phyloP scores from a whole-genome alignment of 2,888 invertebrate species.

The Napeogenes inachia region DNA sequence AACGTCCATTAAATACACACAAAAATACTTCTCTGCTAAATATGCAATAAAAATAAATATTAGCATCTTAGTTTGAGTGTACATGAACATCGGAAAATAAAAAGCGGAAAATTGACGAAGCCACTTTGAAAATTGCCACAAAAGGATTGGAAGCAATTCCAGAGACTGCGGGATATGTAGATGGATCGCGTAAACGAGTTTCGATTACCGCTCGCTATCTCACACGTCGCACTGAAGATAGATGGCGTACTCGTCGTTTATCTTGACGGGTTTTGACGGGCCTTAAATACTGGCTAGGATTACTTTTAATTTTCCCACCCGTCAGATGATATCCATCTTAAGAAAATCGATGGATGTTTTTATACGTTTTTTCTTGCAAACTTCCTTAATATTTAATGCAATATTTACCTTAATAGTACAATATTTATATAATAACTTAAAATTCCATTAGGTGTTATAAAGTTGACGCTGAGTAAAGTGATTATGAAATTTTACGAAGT shows the following conservation, averaged over 20 bases:
- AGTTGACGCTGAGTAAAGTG: conserved; percentile 11
- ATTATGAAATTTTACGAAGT: conserved; percentile 17
- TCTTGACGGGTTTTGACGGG: conserved; percentile 49
- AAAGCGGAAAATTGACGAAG: conserved; percentile 6
- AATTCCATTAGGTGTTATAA: not conserved
- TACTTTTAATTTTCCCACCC: conserved; percentile 3
- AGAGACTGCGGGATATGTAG: conserved; percentile 26
- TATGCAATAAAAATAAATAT: too few relatives aligned
- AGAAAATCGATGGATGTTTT: not conserved
- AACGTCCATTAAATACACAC: too few relatives aligned
- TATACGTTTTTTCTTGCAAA: too few relatives aligned
- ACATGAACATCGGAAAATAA: not conserved
- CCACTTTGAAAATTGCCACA: conserved; percentile 14
- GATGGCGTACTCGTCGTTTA: conserved; percentile 58
- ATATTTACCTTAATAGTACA: too few relatives aligned
- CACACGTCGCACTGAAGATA: conserved; percentile 48
- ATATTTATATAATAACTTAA: too few relatives aligned
- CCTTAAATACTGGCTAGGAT: conserved; percentile 15
- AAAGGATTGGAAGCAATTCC: conserved; percentile 23
- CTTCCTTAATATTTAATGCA: too few relatives aligned
- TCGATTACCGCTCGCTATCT: conserved; percentile 33
- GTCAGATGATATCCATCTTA: not conserved
- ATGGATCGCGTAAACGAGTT: conserved; percentile 39
- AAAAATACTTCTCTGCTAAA: too few relatives aligned
- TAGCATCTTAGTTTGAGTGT: not conserved